Evolutionary conservation across 1,140 invertebrate species (phyloP).

Genomic region (Dreissena polymorpha): DNA sequence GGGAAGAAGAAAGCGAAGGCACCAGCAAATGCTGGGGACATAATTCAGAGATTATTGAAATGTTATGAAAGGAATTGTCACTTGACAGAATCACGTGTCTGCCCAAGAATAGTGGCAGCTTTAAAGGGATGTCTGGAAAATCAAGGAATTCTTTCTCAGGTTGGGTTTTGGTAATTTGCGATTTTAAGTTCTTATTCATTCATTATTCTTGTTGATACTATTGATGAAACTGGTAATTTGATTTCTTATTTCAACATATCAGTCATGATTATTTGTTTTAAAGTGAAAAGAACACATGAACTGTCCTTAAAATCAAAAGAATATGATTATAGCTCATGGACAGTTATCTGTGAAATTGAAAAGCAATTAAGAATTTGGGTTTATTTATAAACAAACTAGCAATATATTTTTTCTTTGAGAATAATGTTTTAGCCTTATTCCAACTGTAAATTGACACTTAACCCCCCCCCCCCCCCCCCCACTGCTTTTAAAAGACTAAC

Average conservation of each 20-base stretch:
- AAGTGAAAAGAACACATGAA: no score
- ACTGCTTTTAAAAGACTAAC: no score
- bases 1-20: conserved; percentile 64
- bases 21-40: conserved; percentile 60
- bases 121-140: conserved; percentile 70
- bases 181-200: not conserved
- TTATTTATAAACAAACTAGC: no score
- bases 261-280: not conserved
- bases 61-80: conserved; percentile 72
- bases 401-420: no score
- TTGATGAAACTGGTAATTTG: not conserved
- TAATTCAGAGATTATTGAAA: conserved; percentile 69
- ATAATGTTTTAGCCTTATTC: no score
- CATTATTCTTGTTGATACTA: not conserved
- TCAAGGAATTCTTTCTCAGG: conserved; percentile 66
- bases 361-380: no score
- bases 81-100: conserved; percentile 68
- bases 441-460: no score
- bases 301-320: not conserved
- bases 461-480: no score
- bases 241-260: not conserved
- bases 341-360: no score
- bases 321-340: no score
- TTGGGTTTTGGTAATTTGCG: conserved; percentile 31
- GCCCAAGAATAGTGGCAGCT: conserved; percentile 63